Percentiles rank a stretch among this genome's conserved stretches.
Evolutionary conservation across 2,113 vertebrate species (phyloP).

Genomic region (Phyllostomus hastatus): DNA sequence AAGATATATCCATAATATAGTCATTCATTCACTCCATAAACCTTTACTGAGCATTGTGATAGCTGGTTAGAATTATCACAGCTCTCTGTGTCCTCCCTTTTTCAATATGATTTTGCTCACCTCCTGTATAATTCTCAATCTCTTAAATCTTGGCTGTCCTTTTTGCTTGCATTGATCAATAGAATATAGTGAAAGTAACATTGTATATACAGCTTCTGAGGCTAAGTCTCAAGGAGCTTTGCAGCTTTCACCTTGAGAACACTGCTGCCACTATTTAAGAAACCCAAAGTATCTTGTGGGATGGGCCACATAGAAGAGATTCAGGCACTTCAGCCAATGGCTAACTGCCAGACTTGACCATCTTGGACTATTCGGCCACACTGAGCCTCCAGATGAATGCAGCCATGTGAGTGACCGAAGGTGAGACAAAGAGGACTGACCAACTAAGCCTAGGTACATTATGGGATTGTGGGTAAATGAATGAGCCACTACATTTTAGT

Average conservation of each 20-base stretch:
- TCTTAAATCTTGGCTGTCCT: background rate
- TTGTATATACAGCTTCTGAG: background rate
- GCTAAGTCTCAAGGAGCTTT: background rate
- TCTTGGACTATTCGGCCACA: background rate
- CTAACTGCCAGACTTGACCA: background rate
- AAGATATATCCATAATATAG: background rate
- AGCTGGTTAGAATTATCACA: background rate
- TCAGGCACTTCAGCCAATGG: background rate
- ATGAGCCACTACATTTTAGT: background rate
- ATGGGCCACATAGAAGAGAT: background rate
- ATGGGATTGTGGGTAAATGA: background rate
- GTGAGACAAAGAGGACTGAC: background rate
- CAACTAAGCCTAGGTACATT: background rate
- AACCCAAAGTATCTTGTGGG: background rate
- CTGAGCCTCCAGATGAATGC: background rate
- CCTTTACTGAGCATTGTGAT: background rate
- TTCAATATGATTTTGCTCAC: background rate
- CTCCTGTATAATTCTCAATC: background rate
- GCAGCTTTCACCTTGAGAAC: background rate
- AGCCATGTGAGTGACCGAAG: background rate
- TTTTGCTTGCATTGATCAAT: background rate
- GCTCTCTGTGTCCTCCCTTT: background rate
- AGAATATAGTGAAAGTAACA: background rate
- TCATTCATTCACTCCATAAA: background rate
- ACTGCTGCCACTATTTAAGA: background rate